Base-by-base conservation (phyloP, 2,113 vertebrate genomes). In the Halichoeres trimaculatus region DNA sequence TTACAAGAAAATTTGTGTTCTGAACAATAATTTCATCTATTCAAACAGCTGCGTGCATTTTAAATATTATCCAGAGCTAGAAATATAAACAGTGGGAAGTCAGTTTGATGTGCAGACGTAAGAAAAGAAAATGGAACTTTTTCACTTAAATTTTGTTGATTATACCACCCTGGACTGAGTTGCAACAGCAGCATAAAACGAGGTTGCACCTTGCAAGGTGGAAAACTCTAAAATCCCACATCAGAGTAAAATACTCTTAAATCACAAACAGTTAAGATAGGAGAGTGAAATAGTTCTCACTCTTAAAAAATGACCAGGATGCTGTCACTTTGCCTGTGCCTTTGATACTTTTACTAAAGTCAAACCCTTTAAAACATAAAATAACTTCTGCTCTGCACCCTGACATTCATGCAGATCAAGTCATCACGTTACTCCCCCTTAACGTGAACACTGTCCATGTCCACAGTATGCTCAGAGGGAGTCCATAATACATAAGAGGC, bases 1-100 rank as follows among this genome's bases (percentile, higher is more conserved):
- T 23, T 67, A 86, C 70, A 67, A 63, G 60, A 65, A 45, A 60
- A 43, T 62, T 16, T 12, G 53, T 22, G 34, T 38, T 16, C 58
- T 73, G 72, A 19, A 61, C 51, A 45, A 24, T 51, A 62, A 66
- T 26, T 45, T 76, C 47, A 72, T 80, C 41, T 35, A 80, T 20
- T 76, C n/a, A 72, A 76, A 65, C 4, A 68, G 41, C 56, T 60
- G 62, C 56, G 64, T 86, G 85, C 78, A 81, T 53, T 51, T 70
- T 10, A 50, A 56, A 6, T 68, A 68, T 68, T 57, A 75, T 61
- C 81, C 74, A 80, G 47, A 38, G 16, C 38, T 24, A 60, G 65
- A 35, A 54, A 59, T 50, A 78, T 59, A 54, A 78, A 80, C 45
- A 70, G 56, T 10, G 62, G 66, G 58, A 52, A 74, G 41, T 79